Conservation (phyloP, 2,797 vertebrate species). For the Mus spretus region DNA sequence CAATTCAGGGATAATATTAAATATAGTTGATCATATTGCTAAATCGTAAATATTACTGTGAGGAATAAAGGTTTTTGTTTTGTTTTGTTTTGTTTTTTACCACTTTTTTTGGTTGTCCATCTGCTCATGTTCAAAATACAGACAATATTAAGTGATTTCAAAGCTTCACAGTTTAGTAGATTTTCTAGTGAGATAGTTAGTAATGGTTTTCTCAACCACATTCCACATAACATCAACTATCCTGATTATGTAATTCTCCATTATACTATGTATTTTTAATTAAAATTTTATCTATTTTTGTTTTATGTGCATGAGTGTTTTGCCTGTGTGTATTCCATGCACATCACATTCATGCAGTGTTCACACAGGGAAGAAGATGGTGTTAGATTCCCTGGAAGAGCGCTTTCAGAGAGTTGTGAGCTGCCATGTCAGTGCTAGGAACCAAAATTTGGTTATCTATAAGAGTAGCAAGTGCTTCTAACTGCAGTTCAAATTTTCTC, state of each 20-base stretch:
- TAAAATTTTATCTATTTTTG: background rate
- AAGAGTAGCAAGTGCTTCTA: background rate
- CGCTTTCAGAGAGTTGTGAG: background rate
- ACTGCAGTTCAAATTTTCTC: background rate
- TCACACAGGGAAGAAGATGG: background rate
- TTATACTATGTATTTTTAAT: background rate
- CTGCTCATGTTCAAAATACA: background rate
- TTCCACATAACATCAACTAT: background rate
- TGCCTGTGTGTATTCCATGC: background rate
- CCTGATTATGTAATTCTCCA: background rate
- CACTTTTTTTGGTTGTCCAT: background rate
- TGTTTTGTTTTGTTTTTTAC: background rate
- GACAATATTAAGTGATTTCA: background rate
- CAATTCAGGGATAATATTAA: conserved; percentile 8
- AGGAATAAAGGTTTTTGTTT: background rate
- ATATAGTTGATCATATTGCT: background rate
- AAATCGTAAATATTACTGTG: background rate
- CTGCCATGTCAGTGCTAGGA: background rate
- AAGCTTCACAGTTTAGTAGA: background rate
- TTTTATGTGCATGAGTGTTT: background rate
- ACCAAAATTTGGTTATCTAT: background rate
- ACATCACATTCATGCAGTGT: background rate
- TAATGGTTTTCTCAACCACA: background rate
- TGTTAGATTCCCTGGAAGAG: background rate
- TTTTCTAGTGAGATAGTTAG: background rate